Conservation (phyloP, 2,888 invertebrate species). For the Tiphia femorata region DNA sequence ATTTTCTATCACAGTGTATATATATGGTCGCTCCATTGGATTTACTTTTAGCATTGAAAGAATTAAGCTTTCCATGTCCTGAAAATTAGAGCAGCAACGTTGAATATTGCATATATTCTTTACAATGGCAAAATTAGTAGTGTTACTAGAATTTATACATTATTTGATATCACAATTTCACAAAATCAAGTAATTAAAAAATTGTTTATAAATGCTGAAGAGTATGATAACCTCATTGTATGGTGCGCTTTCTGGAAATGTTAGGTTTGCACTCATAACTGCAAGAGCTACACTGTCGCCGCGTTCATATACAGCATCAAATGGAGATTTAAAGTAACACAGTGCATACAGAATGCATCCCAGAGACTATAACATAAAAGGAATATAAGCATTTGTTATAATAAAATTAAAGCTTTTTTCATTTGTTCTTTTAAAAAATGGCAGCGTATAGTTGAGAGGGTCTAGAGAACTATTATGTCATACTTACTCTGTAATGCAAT, state of each 20-base stretch:
- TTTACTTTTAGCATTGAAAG: conserved; percentile 80
- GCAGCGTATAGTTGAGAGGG: no score
- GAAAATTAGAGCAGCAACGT: no score
- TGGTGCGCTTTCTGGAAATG: conserved; percentile 78
- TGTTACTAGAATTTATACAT: background rate
- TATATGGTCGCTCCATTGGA: conserved; percentile 82
- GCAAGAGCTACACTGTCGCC: conserved; percentile 91
- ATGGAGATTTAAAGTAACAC: conserved; percentile 88
- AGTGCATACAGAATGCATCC: conserved; percentile 89
- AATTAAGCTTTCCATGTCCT: conserved; percentile 80
- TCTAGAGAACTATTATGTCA: no score
- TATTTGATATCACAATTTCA: no score
- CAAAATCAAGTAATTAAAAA: no score
- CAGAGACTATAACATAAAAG: conserved; percentile 75
- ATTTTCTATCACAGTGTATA: conserved; percentile 79
- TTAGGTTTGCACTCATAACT: conserved; percentile 81
- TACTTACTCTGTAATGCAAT: no score
- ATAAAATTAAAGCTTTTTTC: no score
- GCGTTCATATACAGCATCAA: conserved; percentile 84
- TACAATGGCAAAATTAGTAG: background rate
- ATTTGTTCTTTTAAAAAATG: no score
- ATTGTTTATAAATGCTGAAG: background rate
- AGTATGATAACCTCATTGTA: conserved; percentile 73
- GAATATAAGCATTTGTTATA: conserved; percentile 6
- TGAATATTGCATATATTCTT: no score